These are phyloP conservation scores for Phymorhynchus buccinoides DNA, from an alignment of 1,140 invertebrate genomes.

Conservation along the genomic window DNA sequence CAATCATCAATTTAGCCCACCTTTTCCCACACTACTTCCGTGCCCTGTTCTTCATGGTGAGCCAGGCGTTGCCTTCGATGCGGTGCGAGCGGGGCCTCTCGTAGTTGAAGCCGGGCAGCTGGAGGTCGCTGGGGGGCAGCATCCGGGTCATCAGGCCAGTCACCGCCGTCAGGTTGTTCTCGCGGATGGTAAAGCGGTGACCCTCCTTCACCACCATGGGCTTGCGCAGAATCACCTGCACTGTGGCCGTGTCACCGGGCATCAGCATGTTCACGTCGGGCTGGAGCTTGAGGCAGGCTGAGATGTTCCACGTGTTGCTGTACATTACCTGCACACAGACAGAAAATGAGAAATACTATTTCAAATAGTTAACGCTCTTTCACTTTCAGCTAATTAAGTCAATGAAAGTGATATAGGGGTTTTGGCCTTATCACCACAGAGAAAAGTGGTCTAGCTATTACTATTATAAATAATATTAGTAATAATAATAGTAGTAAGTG, in stretches of 20 bases:
- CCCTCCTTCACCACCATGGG: constrained; percentile 94
- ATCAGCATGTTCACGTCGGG: constrained; percentile 86
- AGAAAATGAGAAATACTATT: too few relatives aligned
- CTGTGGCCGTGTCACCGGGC: constrained; percentile 93
- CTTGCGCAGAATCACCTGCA: constrained; percentile 78
- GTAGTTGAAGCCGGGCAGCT: constrained; percentile 63
- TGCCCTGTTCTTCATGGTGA: constrained; percentile 34
- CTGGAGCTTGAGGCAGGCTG: constrained; percentile 81
- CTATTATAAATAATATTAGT: too few relatives aligned
- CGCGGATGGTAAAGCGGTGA: constrained; percentile 91
- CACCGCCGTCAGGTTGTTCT: constrained; percentile 85
- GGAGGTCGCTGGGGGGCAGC: constrained; percentile 49
- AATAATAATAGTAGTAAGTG: too few relatives aligned
- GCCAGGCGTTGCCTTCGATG: constrained; percentile 55
- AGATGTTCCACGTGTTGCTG: constrained; percentile 93
- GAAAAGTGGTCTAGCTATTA: too few relatives aligned
- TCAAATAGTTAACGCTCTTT: too few relatives aligned
- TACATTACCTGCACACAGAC: constrained; percentile 82
- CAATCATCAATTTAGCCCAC: too few relatives aligned
- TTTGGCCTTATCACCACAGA: too few relatives aligned
- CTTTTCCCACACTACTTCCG: constrained; percentile 2
- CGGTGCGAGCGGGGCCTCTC: constrained; percentile 44
- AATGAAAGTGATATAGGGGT: too few relatives aligned
- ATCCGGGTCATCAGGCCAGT: constrained; percentile 93
- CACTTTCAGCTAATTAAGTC: too few relatives aligned